Evolutionary conservation across 2,888 invertebrate species (phyloP).

Genomic region (Pinctada fucata): DNA sequence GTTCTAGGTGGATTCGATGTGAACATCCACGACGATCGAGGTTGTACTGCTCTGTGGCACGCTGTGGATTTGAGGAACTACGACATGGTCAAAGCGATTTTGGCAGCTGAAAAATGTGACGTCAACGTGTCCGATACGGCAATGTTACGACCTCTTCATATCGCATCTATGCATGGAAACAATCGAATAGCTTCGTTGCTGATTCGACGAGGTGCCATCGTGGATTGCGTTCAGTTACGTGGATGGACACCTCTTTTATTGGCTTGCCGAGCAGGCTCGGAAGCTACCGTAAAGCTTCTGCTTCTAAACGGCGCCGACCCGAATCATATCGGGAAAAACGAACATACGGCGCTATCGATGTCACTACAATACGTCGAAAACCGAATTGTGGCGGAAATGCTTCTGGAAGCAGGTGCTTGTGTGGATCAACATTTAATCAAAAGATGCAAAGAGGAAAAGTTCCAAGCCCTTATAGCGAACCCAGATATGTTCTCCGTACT

Average conservation of each 20-base stretch:
- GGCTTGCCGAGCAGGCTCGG: slow-evolving; percentile 59
- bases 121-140: slow-evolving; percentile 64
- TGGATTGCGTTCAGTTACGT: slow-evolving; percentile 62
- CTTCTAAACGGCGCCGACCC: slow-evolving; percentile 67
- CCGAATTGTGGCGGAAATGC: slow-evolving; percentile 54
- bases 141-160: slow-evolving; percentile 63
- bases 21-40: slow-evolving; percentile 62
- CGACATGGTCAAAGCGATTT: slow-evolving; percentile 61
- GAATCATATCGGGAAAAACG: slow-evolving; percentile 65
- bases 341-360: slow-evolving; percentile 64
- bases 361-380: slow-evolving; percentile 55
- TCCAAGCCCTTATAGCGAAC: slow-evolving; percentile 49
- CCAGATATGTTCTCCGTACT: slow-evolving; percentile 54
- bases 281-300: slow-evolving; percentile 56
- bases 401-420: slow-evolving; percentile 60
- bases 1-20: slow-evolving; percentile 65
- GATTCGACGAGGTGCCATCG: slow-evolving; percentile 58
- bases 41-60: slow-evolving; percentile 66
- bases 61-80: slow-evolving; percentile 65
- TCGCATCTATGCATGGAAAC: slow-evolving; percentile 65
- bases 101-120: slow-evolving; percentile 47
- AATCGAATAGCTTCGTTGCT: slow-evolving; percentile 58
- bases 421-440: slow-evolving; percentile 55
- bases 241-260: slow-evolving; percentile 65
- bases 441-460: slow-evolving; percentile 57